A percentile compares a stretch with the other conserved stretches of the same genome.
phyloP scores from a whole-genome alignment of 2,797 vertebrate species.

The Florisuga fusca region DNA sequence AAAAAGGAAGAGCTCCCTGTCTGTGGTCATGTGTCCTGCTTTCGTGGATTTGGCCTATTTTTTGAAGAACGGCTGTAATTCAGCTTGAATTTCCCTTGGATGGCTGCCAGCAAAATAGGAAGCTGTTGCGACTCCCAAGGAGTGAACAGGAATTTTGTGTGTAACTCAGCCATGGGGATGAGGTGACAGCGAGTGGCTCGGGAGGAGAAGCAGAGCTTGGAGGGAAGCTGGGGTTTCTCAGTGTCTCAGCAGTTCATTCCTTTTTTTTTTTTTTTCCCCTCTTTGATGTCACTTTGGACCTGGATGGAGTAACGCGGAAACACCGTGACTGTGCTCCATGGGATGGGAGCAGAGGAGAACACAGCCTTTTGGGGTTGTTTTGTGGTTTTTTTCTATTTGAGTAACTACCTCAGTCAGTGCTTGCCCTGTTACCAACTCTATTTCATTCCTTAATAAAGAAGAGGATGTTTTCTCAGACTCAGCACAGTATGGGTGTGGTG shows the following conservation, averaged over 20 bases:
- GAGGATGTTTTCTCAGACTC: background rate
- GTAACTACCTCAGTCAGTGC: background rate
- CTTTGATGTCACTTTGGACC: background rate
- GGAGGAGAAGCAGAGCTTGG: background rate
- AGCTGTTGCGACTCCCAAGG: constrained; percentile 87
- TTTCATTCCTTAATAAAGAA: background rate
- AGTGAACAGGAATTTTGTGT: constrained; percentile 74
- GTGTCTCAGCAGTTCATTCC: background rate
- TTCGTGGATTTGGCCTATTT: constrained; percentile 81
- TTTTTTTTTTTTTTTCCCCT: too few relatives aligned
- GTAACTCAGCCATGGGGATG: background rate
- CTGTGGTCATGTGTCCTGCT: constrained; percentile 49
- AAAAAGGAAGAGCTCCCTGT: background rate
- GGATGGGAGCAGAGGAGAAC: background rate
- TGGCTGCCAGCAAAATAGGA: constrained; percentile 86
- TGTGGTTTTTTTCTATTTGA: background rate
- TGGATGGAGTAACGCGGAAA: rapidly evolving
- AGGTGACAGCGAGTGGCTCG: constrained; percentile 40
- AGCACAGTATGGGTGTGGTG: background rate
- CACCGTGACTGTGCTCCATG: background rate
- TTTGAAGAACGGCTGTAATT: constrained; percentile 90
- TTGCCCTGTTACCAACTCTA: background rate
- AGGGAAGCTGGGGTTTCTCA: constrained; percentile 1
- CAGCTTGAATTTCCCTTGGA: constrained; percentile 86
- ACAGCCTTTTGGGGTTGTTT: background rate